Conservation (phyloP, 2,113 vertebrate species). For the Shinisaurus crocodilurus region DNA sequence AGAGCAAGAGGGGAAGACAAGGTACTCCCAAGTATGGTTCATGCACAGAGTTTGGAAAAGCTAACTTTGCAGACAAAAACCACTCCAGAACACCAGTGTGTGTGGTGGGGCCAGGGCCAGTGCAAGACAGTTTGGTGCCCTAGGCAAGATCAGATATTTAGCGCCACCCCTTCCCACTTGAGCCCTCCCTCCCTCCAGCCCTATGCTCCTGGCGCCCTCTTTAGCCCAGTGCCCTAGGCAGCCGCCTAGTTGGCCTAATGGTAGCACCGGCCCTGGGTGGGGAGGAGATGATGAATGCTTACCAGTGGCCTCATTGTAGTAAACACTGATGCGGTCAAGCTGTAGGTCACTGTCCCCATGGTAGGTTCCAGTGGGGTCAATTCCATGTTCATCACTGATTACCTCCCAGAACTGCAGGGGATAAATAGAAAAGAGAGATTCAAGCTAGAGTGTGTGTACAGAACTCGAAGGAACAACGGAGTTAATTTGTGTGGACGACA, state of each 20-base stretch:
- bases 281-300: neutral
- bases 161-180: too few relatives aligned
- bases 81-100: too few relatives aligned
- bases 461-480: neutral
- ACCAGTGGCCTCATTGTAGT: conserved; percentile 94
- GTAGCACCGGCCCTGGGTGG: too few relatives aligned
- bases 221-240: too few relatives aligned
- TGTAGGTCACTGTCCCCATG: conserved; percentile 93
- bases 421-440: neutral
- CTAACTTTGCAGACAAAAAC: neutral
- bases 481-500: neutral
- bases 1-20: too few relatives aligned
- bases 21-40: neutral
- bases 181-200: too few relatives aligned
- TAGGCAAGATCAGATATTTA: too few relatives aligned
- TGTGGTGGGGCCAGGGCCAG: neutral
- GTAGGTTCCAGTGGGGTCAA: conserved; percentile 90
- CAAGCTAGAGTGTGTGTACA: neutral
- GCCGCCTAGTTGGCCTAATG: too few relatives aligned
- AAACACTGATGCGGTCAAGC: conserved; percentile 91
- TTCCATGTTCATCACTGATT: conserved; percentile 92
- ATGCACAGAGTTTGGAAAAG: neutral
- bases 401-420: conserved; percentile 91
- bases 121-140: too few relatives aligned
- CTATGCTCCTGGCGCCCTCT: too few relatives aligned